A percentile compares a stretch with the other conserved stretches of the same genome.
Evolutionary conservation across 1,140 invertebrate species (phyloP).

Genomic region (Adelges cooleyi): DNA sequence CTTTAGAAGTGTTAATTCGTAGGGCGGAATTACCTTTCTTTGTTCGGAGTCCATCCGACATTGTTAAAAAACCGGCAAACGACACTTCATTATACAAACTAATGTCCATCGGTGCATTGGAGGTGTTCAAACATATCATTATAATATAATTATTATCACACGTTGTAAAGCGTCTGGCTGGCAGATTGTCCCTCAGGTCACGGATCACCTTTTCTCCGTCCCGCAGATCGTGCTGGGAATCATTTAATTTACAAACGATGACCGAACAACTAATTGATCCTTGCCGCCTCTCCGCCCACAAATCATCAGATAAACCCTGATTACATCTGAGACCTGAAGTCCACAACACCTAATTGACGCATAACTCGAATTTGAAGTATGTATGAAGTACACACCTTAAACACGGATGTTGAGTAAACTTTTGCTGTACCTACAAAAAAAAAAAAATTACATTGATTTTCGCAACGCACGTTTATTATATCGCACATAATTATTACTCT

Average conservation of each 20-base stretch:
- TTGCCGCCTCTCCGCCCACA: not conserved
- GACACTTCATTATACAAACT: too few species aligned
- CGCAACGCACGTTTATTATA: too few species aligned
- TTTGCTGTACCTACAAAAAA: too few species aligned
- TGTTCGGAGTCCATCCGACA: too few species aligned
- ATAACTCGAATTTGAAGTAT: too few species aligned
- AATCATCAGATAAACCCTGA: conserved; percentile 12
- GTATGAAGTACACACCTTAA: too few species aligned
- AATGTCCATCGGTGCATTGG: not conserved
- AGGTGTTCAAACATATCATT: not conserved
- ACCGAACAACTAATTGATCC: conserved; percentile 13
- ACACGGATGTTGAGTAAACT: too few species aligned
- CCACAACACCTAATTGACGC: not conserved
- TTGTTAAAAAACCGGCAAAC: too few species aligned
- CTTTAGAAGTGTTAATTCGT: too few species aligned
- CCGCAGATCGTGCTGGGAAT: conserved; percentile 16
- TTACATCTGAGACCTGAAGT: not conserved
- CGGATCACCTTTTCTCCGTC: conserved; percentile 11
- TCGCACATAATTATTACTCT: too few species aligned
- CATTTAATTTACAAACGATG: conserved; percentile 12
- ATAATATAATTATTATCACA: conserved; percentile 1
- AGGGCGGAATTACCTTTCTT: too few species aligned
- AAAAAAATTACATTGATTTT: too few species aligned
- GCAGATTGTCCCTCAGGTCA: conserved; percentile 4
- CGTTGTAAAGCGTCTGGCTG: not conserved